Evolutionary conservation across 2,888 invertebrate genomes (phyloP).

Genomic region (Drosophila leonis): DNA sequence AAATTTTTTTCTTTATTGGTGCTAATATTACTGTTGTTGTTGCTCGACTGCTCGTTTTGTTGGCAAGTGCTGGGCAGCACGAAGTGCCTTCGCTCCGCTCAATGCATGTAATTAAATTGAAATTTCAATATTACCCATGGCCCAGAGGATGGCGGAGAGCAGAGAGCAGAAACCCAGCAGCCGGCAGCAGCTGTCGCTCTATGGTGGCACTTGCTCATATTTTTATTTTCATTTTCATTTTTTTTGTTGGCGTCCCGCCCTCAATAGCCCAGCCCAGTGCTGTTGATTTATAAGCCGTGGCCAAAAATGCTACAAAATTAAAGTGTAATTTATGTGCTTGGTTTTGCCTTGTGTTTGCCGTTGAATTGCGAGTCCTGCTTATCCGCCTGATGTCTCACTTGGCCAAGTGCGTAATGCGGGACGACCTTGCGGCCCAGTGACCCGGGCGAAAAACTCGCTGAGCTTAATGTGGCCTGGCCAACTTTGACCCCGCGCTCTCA

Average conservation of each 20-base stretch:
- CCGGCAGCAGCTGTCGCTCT: constrained; percentile 56
- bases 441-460: constrained; percentile 43
- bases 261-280: constrained; percentile 32
- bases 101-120: constrained; percentile 79
- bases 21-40: constrained; percentile 16
- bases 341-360: constrained; percentile 50
- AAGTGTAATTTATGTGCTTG: constrained; percentile 83
- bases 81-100: constrained; percentile 41
- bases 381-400: constrained; percentile 64
- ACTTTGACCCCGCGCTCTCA: constrained; percentile 57
- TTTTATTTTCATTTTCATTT: constrained; percentile 29
- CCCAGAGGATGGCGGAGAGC: constrained; percentile 13
- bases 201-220: constrained; percentile 53
- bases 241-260: constrained; percentile 9
- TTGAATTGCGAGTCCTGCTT: constrained; percentile 55
- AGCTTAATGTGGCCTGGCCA: constrained; percentile 70
- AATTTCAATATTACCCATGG: constrained; percentile 77
- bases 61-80: constrained; percentile 35
- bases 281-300: constrained; percentile 84
- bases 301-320: constrained; percentile 84
- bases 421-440: constrained; percentile 62
- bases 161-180: constrained; percentile 7
- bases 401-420: constrained; percentile 69
- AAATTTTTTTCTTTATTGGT: constrained; percentile 16
- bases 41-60: constrained; percentile 48